Evolutionary conservation across 2,888 invertebrate species (phyloP), one percentile per base, ranked within the genome.

Genomic region (Pterostichus niger): DNA sequence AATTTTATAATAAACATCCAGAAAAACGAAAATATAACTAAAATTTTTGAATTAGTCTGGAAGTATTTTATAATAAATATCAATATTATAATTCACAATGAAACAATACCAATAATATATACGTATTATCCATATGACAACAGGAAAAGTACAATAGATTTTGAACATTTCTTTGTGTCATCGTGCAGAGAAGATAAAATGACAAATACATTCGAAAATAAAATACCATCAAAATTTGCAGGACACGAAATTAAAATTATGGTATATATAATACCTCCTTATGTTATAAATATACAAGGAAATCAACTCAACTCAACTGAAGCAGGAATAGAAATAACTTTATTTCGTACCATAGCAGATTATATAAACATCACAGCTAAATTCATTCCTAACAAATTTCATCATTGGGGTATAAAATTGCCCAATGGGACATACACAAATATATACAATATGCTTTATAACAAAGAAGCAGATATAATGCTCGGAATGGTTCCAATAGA

Each of bases 221-320:
- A 46, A 71, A 17, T 71, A 44, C 46, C 71, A 5, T 7, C 2
- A 44, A 44, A 2, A 44, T 71, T 46, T 33, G 64, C 83, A 15
- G 83, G 83, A 24, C 85, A 86, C 56, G 46, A 81, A 35, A 15
- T 86, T 11, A 85, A 76, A 33, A 75, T 85, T 6, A 31, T 85
- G 0, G 52, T 84, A 10, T 71, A 84, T 40, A 44, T 13, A n/a
- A n/a, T 85, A 6, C 24, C 31, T 24, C 75, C 75, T 10, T 75
- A 75, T 52, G n/a, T 52, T 13, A 46, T 52, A 11, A 31, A 49
- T 11, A 75, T n/a, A 31, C 1, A 24, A 31, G 75, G 75, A 24
- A 24, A 75, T n/a, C 31, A 11, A 10, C 7, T 31, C 2, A 31
- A 75, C 2, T 52, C 75, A 52, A 33, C 15, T 11, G 24, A 33